Base-by-base conservation (phyloP, 1,140 invertebrate genomes). In the Procambarus clarkii region DNA sequence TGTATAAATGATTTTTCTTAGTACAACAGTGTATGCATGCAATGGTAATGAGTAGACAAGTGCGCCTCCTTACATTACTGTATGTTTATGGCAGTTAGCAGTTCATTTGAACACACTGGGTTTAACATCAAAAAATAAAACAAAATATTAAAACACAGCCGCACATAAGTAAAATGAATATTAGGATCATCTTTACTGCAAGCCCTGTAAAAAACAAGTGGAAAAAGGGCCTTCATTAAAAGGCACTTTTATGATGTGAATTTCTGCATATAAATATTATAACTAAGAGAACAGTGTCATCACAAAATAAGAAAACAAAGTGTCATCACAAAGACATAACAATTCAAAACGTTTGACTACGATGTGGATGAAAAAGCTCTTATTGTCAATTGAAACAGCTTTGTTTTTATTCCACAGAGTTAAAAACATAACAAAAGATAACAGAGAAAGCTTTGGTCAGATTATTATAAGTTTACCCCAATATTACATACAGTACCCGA, bases 1-100 rank as follows among this genome's bases (percentile, higher is more conserved):
- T 90, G 81, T 90, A 90, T 90, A 90, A 90, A 90, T 90, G 88
- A 90, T 90, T 77, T 83, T 90, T 34, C 71, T 84, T 88, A 88
- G 80, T 90, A 90, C 81, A 90, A 90, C 69, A 84, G 54, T 84
- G 80, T 90, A 90, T 34, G 88, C 81, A 90, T 90, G 81, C 81
- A 84, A 83, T 77, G 48, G 88, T 84, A 84, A 60, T 90, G 64
- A 78, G 88, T 64, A 84, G 71, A 90, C 88, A 84, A 90, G 45
- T 77, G 81, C 71, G 81, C 71, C 81, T 60, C 71, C 74, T 90
- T 77, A 77, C 76, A 86, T 90, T 77, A 90, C 81, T 90, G 77
- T 64, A 83, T 64, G 80, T 90, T 69, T 90, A 90, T 90, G 88
- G 88, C 88, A 90, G 88, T 90, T 90, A 90, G 88, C 88, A 90